These are phyloP conservation scores for Sinotaia quadrata DNA, from an alignment of 2,888 invertebrate genomes.

Conservation along the genomic window DNA sequence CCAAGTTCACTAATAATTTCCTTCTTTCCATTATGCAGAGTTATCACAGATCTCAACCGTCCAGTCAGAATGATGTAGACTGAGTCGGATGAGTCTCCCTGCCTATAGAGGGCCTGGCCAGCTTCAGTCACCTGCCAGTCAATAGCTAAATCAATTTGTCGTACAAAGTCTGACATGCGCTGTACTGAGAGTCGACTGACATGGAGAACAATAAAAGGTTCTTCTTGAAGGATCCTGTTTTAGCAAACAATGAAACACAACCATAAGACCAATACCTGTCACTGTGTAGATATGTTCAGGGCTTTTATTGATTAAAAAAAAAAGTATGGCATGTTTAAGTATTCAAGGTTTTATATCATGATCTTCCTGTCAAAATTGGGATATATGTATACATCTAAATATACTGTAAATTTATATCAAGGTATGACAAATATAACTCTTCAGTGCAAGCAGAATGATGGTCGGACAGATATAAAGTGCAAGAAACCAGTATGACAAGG, in stretches of 20 bases:
- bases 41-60: slow-evolving; percentile 93
- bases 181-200: slow-evolving; percentile 88
- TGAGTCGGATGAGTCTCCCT: slow-evolving; percentile 93
- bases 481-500: no score
- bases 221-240: slow-evolving; percentile 87
- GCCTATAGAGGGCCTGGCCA: slow-evolving; percentile 90
- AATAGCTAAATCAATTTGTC: slow-evolving; percentile 87
- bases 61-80: slow-evolving; percentile 98
- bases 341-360: no score
- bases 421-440: no score
- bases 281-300: no score
- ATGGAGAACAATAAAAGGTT: slow-evolving; percentile 88
- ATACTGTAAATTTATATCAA: no score
- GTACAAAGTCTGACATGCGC: slow-evolving; percentile 93
- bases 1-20: slow-evolving; percentile 98
- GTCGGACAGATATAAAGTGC: no score
- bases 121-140: slow-evolving; percentile 94
- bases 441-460: no score
- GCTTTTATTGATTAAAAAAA: no score
- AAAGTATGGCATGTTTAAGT: no score
- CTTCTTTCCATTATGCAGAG: slow-evolving; percentile 86
- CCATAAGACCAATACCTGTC: no score
- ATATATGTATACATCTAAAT: no score
- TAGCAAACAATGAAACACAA: slow-evolving; percentile 42
- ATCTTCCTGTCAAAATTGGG: no score